phyloP scores from a whole-genome alignment of 2,113 vertebrate species.

The Sylvilagus bachmani region DNA sequence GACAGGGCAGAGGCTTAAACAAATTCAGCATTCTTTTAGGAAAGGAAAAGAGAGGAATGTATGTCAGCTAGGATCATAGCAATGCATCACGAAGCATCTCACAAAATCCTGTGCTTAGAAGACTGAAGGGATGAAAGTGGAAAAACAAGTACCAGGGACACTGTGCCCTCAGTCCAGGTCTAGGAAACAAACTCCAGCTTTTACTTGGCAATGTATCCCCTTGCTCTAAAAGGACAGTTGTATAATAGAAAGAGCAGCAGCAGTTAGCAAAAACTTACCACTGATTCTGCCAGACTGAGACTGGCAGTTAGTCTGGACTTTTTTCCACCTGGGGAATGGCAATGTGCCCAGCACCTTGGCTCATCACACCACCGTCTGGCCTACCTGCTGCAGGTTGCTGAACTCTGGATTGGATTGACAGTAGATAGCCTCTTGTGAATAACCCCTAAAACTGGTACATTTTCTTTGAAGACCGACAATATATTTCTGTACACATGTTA shows the following conservation, averaged over 20 bases:
- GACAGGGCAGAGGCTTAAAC: background rate
- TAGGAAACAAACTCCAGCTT: background rate
- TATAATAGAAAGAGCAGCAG: slow-evolving; percentile 62
- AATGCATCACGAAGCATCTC: background rate
- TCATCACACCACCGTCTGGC: slow-evolving; percentile 67
- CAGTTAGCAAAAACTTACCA: slow-evolving; percentile 52
- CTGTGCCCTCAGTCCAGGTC: background rate
- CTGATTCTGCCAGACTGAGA: slow-evolving; percentile 63
- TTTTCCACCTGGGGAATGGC: slow-evolving; percentile 72
- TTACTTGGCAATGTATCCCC: background rate
- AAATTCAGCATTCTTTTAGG: background rate
- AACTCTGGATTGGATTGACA: slow-evolving; percentile 59
- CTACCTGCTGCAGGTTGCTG: slow-evolving; percentile 64
- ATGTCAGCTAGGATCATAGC: background rate
- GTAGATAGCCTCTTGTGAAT: slow-evolving; percentile 46
- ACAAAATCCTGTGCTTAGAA: background rate
- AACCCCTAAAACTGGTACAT: background rate
- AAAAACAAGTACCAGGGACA: background rate
- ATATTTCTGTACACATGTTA: background rate
- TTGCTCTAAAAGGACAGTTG: slow-evolving; percentile 58
- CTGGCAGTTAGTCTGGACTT: slow-evolving; percentile 63
- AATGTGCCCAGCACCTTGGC: slow-evolving; percentile 71
- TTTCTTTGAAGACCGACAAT: slow-evolving; percentile 58
- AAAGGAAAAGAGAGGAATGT: background rate
- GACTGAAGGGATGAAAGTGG: background rate